Conservation (phyloP, 2,113 vertebrate species). For the Gallinago undulata region DNA sequence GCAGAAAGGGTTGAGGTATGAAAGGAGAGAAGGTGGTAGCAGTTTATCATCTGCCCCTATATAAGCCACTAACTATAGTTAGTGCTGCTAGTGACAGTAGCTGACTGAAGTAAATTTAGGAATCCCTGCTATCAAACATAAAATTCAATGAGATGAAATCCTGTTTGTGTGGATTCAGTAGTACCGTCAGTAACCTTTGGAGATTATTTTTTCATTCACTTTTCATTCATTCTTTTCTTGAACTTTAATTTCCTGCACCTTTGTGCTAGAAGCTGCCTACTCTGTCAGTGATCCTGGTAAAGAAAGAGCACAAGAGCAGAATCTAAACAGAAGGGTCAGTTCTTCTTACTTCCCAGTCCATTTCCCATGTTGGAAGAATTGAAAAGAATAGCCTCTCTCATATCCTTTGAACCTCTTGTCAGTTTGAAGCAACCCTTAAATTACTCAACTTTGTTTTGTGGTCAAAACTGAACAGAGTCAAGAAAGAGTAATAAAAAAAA, state of each 20-base stretch:
- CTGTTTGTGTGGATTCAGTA: neutral
- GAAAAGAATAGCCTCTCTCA: neutral
- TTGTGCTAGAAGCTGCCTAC: neutral
- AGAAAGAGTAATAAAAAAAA: neutral
- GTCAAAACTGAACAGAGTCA: neutral
- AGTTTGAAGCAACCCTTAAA: neutral
- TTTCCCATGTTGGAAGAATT: neutral
- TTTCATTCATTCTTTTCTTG: neutral
- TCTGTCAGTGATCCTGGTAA: neutral
- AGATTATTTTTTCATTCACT: neutral
- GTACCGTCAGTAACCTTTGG: neutral
- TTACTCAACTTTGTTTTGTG: neutral
- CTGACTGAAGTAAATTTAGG: neutral
- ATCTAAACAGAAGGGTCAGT: neutral
- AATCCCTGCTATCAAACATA: neutral
- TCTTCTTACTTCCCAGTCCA: neutral
- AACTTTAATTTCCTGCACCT: constrained; percentile 1
- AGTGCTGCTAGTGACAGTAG: neutral
- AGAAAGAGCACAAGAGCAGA: neutral
- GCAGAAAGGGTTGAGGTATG: neutral
- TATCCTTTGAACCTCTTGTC: neutral
- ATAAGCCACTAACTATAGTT: neutral
- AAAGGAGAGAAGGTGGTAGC: neutral
- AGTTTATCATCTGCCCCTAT: neutral
- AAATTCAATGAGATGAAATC: neutral